phyloP scores from a whole-genome alignment of 1,140 invertebrate species.

The Gonioctena quinquepunctata region DNA sequence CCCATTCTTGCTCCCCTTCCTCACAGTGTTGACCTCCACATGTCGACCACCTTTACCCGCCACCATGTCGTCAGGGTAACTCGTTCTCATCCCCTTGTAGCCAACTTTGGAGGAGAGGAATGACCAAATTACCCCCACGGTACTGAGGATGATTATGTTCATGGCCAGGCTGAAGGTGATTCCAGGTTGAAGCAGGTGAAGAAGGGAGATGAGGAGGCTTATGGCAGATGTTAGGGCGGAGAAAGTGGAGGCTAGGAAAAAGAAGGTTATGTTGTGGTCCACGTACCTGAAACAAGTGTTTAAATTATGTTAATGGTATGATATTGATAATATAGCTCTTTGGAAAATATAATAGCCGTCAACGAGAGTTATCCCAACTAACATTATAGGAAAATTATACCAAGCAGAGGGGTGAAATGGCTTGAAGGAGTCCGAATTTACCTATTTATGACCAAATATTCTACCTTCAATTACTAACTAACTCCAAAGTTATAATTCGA shows the following conservation, averaged over 20 bases:
- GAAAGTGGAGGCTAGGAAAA: conserved; percentile 61
- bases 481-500: no score
- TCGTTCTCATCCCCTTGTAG: conserved; percentile 64
- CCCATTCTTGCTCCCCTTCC: conserved; percentile 55
- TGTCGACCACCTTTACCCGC: conserved; percentile 50
- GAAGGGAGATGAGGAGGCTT: conserved; percentile 28
- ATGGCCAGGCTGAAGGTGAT: conserved; percentile 56
- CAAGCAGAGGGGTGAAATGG: no score
- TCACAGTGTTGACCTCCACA: conserved; percentile 58
- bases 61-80: conserved; percentile 60
- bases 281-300: no score
- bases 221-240: conserved; percentile 57
- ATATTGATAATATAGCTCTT: no score
- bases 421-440: no score
- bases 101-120: conserved; percentile 62
- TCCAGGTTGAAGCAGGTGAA: conserved; percentile 18
- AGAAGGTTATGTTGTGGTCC: conserved; percentile 65
- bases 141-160: conserved; percentile 64
- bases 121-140: conserved; percentile 65
- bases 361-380: no score
- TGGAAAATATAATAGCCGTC: no score
- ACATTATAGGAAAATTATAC: no score
- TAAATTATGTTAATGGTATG: no score
- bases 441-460: no score
- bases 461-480: no score